Conservation (phyloP, 2,888 invertebrate species). For the Pheosia gnoma region DNA sequence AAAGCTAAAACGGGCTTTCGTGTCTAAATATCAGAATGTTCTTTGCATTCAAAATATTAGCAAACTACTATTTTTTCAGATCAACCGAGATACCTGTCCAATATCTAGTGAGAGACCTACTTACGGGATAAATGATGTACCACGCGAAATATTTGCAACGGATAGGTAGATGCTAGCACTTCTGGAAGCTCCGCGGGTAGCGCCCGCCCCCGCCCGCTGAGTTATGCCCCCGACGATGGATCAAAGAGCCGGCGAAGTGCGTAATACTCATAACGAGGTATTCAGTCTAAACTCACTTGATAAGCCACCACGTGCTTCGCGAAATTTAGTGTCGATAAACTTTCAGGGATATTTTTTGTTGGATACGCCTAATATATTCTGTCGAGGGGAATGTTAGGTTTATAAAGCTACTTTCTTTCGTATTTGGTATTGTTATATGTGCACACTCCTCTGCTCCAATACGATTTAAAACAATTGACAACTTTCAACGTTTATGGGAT, state of each 20-base stretch:
- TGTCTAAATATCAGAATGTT: no score
- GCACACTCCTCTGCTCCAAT: neutral
- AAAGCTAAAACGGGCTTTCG: no score
- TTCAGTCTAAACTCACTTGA: conserved; percentile 29
- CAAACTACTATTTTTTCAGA: no score
- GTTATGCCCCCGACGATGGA: conserved; percentile 43
- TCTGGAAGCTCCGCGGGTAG: conserved; percentile 30
- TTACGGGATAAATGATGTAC: neutral
- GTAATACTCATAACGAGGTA: conserved; percentile 42
- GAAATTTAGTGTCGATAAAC: conserved; percentile 20
- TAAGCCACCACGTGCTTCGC: conserved; percentile 33
- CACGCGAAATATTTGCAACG: neutral
- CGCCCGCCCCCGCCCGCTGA: conserved; percentile 33
- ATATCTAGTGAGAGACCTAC: conserved; percentile 1
- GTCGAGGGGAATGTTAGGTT: neutral
- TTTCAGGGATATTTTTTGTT: conserved; percentile 11
- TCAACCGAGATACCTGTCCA: neutral
- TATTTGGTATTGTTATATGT: neutral
- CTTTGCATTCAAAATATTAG: no score
- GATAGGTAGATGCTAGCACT: conserved; percentile 17
- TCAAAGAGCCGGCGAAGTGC: conserved; percentile 40
- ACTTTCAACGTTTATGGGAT: no score
- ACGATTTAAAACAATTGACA: no score
- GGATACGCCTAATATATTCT: neutral
- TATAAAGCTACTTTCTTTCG: no score